Evolutionary conservation across 2,888 invertebrate species (phyloP).

Genomic region (Coronaproctus castanopsis): DNA sequence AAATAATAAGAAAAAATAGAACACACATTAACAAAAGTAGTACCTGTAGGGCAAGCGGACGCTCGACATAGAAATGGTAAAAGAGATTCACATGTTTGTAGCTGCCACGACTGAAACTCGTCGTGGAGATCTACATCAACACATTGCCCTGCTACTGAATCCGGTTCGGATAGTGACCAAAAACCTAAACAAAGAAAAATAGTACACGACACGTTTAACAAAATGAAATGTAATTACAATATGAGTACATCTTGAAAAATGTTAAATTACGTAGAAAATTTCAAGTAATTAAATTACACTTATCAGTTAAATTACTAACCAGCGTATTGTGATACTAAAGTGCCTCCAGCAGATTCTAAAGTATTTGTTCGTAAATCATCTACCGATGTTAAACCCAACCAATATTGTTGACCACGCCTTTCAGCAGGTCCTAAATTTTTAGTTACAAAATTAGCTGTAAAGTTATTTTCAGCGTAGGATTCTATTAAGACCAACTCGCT

Average conservation of each 20-base stretch:
- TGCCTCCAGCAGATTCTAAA: conserved; percentile 78
- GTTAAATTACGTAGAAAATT: too few relatives aligned
- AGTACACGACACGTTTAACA: too few relatives aligned
- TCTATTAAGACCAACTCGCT: conserved; percentile 84
- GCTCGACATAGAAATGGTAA: conserved; percentile 86
- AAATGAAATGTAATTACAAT: too few relatives aligned
- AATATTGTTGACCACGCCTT: conserved; percentile 40
- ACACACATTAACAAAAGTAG: too few relatives aligned
- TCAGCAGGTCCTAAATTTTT: conserved; percentile 33
- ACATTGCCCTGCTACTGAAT: conserved; percentile 72
- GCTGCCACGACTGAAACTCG: conserved; percentile 72
- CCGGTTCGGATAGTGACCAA: conserved; percentile 78
- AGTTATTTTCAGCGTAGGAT: conserved; percentile 75
- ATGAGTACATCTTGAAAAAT: too few relatives aligned
- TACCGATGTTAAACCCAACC: conserved; percentile 74
- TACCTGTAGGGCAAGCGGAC: conserved; percentile 68
- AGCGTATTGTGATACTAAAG: conserved; percentile 76
- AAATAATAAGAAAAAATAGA: too few relatives aligned
- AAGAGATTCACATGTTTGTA: conserved; percentile 82
- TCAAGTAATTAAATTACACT: too few relatives aligned
- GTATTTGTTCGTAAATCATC: conserved; percentile 85
- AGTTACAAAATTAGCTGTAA: conserved; percentile 60
- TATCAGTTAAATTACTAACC: too few relatives aligned
- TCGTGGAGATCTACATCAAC: conserved; percentile 54
- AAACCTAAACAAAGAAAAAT: conserved; percentile 36